These are phyloP conservation scores for Drosophila fulvimacula DNA, from an alignment of 2,888 invertebrate genomes.

Conservation along the genomic window DNA sequence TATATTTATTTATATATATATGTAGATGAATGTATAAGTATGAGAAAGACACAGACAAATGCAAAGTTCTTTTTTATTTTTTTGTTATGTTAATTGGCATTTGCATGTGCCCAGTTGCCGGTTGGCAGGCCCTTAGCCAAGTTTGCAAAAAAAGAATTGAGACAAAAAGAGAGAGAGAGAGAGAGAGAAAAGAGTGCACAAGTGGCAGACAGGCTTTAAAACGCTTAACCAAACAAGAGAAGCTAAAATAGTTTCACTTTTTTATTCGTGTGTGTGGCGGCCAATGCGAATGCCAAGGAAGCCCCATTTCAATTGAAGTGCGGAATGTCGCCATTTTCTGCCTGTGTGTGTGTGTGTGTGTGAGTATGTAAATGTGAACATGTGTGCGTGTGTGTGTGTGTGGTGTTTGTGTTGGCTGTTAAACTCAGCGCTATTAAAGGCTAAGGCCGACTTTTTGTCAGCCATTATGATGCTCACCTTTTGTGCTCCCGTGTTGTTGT, in stretches of 20 bases:
- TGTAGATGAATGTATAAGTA: background rate
- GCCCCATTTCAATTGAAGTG: conserved; percentile 60
- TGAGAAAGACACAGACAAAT: conserved; percentile 35
- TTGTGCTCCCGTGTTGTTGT: conserved; percentile 57
- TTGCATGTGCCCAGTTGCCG: conserved; percentile 48
- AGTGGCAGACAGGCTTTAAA: conserved; percentile 69
- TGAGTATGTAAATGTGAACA: conserved; percentile 28
- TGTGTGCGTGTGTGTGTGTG: conserved; percentile 7
- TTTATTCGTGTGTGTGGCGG: conserved; percentile 25
- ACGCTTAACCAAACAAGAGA: conserved; percentile 75
- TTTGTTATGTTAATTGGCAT: conserved; percentile 80
- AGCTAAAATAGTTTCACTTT: conserved; percentile 74
- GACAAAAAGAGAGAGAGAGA: background rate
- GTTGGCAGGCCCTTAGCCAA: conserved; percentile 21
- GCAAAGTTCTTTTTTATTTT: conserved; percentile 62
- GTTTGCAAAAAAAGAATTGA: background rate
- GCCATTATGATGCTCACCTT: conserved; percentile 79
- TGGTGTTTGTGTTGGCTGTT: conserved; percentile 76
- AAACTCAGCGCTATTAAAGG: conserved; percentile 79
- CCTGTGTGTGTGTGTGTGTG: conserved; percentile 33
- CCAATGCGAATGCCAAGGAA: conserved; percentile 70
- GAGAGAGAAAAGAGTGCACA: conserved; percentile 22
- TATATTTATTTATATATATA: background rate
- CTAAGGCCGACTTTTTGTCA: conserved; percentile 81
- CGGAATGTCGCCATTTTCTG: conserved; percentile 71